phyloP scores from a whole-genome alignment of 2,888 invertebrate genomes.

The Crepidodera aurea region DNA sequence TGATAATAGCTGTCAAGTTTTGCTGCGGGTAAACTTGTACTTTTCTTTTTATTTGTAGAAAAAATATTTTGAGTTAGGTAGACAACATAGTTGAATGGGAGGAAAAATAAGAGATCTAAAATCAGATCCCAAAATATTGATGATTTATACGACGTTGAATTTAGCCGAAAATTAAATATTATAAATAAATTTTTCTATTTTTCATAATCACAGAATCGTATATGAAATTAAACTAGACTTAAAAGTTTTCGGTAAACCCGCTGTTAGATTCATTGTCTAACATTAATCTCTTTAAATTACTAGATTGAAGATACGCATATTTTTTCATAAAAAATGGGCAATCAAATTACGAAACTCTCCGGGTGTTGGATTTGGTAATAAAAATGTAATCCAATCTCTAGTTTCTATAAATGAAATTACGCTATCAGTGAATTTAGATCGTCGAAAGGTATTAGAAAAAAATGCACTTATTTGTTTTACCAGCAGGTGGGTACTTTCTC shows the following conservation, averaged over 20 bases:
- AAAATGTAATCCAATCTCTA: not conserved
- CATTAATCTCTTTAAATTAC: conserved; percentile 15
- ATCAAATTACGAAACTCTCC: conserved; percentile 17
- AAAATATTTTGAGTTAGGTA: no score
- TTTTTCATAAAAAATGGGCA: conserved; percentile 14
- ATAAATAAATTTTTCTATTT: no score
- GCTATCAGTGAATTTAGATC: not conserved
- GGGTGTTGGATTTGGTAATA: conserved; percentile 25
- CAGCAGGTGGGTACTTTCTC: not conserved
- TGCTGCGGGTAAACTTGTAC: no score
- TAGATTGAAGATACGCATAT: conserved; percentile 14
- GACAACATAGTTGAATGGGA: no score
- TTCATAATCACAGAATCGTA: no score
- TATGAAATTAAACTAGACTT: no score
- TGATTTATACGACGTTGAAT: no score
- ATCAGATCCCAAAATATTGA: no score
- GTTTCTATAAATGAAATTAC: conserved; percentile 3
- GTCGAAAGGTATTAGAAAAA: not conserved
- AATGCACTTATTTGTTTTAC: conserved; percentile 9
- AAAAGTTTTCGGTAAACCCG: conserved; percentile 7
- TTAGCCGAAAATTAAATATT: no score
- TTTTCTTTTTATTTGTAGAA: no score
- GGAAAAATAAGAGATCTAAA: no score
- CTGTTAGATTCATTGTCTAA: conserved; percentile 21
- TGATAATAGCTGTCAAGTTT: no score